These are phyloP conservation scores for Leuciscus waleckii DNA, from an alignment of 2,797 vertebrate species.

Conservation along the genomic window DNA sequence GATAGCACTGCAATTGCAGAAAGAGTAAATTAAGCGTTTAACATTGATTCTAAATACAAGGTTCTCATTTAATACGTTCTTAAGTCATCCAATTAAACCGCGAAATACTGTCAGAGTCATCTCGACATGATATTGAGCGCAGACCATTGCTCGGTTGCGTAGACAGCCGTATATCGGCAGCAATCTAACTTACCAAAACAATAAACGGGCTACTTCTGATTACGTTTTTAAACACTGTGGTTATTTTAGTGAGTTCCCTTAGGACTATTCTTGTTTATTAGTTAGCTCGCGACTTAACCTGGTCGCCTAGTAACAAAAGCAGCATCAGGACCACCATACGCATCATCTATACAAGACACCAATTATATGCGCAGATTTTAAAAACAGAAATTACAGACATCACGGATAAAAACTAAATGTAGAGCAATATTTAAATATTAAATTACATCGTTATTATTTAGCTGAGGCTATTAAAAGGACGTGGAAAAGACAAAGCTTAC, in stretches of 20 bases:
- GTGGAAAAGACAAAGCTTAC: slow-evolving; percentile 43
- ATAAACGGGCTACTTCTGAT: not conserved
- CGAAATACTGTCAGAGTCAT: not conserved
- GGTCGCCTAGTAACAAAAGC: slow-evolving; percentile 65
- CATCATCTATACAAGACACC: not conserved
- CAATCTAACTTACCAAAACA: not conserved
- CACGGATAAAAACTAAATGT: not conserved
- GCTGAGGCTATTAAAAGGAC: not conserved
- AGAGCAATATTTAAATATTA: not conserved
- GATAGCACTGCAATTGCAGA: not conserved
- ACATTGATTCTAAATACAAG: not conserved
- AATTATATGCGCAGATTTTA: not conserved
- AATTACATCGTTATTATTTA: not conserved
- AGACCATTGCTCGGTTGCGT: not conserved
- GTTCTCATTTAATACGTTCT: not conserved
- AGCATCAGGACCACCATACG: slow-evolving; percentile 51
- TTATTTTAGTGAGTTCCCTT: not conserved
- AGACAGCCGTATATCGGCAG: not conserved
- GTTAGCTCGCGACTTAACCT: slow-evolving; percentile 35
- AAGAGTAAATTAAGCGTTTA: not conserved
- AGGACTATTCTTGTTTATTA: not conserved
- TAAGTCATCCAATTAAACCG: not conserved
- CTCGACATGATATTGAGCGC: slow-evolving; percentile 6
- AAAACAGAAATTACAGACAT: not conserved
- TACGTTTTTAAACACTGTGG: not conserved